These are phyloP conservation scores for Siniperca scherzeri DNA, from an alignment of 2,797 vertebrate species.

Conservation along the genomic window DNA sequence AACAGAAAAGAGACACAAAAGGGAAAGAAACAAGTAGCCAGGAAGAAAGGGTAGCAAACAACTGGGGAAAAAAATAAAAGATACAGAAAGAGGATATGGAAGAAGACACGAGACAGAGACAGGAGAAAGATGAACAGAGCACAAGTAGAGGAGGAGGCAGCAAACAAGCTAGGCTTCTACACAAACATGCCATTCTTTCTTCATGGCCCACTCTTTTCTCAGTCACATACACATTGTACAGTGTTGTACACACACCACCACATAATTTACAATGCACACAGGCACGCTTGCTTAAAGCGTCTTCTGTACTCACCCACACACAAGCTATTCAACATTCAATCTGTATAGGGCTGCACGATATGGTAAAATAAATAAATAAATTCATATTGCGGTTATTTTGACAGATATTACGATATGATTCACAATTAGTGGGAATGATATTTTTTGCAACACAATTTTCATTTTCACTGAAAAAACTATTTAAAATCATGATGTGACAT, in stretches of 20 bases:
- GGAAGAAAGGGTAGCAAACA: neutral
- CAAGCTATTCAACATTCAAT: conserved; percentile 35
- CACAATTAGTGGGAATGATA: no score
- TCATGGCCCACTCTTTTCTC: conserved; percentile 59
- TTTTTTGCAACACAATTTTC: no score
- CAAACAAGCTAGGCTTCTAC: conserved; percentile 56
- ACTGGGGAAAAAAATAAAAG: neutral
- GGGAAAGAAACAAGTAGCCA: neutral
- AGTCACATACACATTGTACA: conserved; percentile 26
- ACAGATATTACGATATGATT: no score
- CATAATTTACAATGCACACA: conserved; percentile 50
- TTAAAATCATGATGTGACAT: no score
- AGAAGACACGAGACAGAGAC: neutral
- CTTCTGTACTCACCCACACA: conserved; percentile 53
- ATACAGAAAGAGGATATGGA: conserved; percentile 3
- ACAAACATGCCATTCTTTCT: conserved; percentile 74
- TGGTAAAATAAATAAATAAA: no score
- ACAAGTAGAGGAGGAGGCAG: conserved; percentile 32
- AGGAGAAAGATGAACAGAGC: conserved; percentile 16
- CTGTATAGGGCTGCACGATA: neutral
- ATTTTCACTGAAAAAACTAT: no score
- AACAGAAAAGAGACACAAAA: neutral
- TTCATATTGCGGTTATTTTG: no score
- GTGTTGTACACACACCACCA: conserved; percentile 36
- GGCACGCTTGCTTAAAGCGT: conserved; percentile 18